Evolutionary conservation across 30 jellyfish, hydroid and myxozoan genomes (phyloP).

Genomic region (Turritopsis rubra): DNA sequence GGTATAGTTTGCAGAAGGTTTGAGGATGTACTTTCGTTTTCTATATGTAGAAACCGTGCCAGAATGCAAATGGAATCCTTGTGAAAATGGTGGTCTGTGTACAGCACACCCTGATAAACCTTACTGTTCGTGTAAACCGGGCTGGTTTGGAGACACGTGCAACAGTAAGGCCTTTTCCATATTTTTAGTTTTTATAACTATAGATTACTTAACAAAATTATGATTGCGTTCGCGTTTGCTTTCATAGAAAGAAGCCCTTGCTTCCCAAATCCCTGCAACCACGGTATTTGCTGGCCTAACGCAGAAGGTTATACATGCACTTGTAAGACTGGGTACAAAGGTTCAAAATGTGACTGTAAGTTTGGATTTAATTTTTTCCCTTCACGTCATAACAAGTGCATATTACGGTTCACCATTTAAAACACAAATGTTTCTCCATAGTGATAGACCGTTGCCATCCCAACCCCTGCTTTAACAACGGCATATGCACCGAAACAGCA

Average conservation of each 20-base stretch:
- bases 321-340: constrained; percentile 71
- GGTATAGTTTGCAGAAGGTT: neutral
- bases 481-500: constrained; percentile 77
- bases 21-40: neutral
- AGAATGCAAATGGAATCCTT: constrained; percentile 46
- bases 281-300: constrained; percentile 76
- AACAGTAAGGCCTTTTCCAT: constrained; percentile 42
- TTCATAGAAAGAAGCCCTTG: constrained; percentile 65
- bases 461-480: constrained; percentile 80
- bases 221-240: neutral
- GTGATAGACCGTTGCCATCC: constrained; percentile 89
- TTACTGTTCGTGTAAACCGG: constrained; percentile 70
- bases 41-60: neutral
- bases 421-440: neutral
- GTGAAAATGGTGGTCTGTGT: constrained; percentile 84
- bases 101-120: constrained; percentile 63
- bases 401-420: neutral
- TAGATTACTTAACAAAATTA: too few species aligned
- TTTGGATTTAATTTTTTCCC: neutral
- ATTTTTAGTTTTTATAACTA: too few species aligned
- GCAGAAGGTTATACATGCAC: constrained; percentile 81
- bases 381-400: neutral
- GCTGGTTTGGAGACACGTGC: constrained; percentile 68
- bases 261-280: constrained; percentile 83
- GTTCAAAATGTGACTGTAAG: constrained; percentile 75